phyloP scores from a whole-genome alignment of 2,113 vertebrate species.

The Sitta europaea region DNA sequence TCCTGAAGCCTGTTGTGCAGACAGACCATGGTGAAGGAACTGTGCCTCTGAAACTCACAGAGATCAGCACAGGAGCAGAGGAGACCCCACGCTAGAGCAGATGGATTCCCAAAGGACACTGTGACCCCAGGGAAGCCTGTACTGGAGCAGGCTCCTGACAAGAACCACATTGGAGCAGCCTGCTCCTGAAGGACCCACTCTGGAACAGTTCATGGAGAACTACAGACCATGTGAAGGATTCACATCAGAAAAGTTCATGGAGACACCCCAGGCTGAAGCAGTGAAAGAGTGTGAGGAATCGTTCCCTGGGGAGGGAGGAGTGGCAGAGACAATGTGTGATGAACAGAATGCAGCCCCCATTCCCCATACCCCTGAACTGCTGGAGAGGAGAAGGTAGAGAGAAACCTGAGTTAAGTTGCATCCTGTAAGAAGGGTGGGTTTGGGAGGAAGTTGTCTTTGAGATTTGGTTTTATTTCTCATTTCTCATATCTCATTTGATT shows the following conservation, averaged over 20 bases:
- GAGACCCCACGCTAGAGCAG: rapidly evolving
- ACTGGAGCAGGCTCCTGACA: neutral
- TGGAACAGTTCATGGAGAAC: neutral
- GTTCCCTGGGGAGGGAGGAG: neutral
- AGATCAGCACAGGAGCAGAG: neutral
- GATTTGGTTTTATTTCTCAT: neutral
- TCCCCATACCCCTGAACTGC: rapidly evolving
- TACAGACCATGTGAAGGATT: neutral
- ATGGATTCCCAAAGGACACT: neutral
- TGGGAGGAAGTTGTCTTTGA: neutral
- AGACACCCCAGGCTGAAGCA: neutral
- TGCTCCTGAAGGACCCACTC: neutral
- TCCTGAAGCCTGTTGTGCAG: neutral
- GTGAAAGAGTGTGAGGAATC: neutral
- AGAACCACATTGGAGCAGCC: neutral
- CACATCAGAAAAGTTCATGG: neutral
- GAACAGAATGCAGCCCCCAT: neutral
- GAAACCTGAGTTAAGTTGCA: neutral
- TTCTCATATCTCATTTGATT: neutral
- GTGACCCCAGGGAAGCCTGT: neutral
- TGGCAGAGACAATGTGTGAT: neutral
- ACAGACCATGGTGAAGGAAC: neutral
- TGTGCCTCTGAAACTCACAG: neutral
- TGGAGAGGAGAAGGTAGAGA: neutral
- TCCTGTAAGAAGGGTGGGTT: neutral